Base-by-base conservation (phyloP, 2,888 invertebrate genomes). In the Zhengitettix transpicula region DNA sequence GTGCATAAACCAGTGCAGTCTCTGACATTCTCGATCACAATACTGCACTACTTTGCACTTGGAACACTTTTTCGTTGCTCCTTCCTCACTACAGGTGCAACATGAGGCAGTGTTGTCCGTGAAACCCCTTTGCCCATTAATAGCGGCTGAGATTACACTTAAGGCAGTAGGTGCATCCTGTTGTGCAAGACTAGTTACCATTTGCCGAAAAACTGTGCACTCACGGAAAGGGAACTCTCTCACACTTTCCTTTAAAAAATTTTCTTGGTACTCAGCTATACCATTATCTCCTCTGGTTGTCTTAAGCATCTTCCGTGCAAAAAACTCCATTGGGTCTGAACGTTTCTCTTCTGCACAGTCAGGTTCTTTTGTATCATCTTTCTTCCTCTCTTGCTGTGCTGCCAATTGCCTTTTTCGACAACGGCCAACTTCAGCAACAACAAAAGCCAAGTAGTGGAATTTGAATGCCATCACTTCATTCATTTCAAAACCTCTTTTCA, bases 1-100 rank as follows among this genome's bases (percentile, higher is more conserved):
- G 72, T 93, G 92, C 68, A 89, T 83, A 69, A 88, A 89, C 92
- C 92, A 92, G 71, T 92, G 96, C 55, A 96, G 76, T 65, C 92
- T 83, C 72, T 99, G 98, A 71, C 99, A 99, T 69, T 89, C 87
- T 62, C 89, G 80, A 73, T 93, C 89, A 75, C 98, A 99, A 71
- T 99, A 99, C 71, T 89, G 86, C 58, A 92, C 92, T 60, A 82
- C 81, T 78, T 92, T 94, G 74, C 98, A 99, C 71, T 90, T 90
- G 11, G 94, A 87, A 73, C 98, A 99, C 72, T 94, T 91, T 71
- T 95, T 96, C 10, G 84, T 82, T 0, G 94, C 91, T 66, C 88
- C 86, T 67, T 91, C 89, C 68, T 92, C 89, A 0, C 89, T 89
- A 69, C 95, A 96, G 1, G 92, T 87, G 71, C 96, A 95, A 57